Evolutionary conservation across 1,140 invertebrate genomes (phyloP).

Genomic region (Metaphire vulgaris): DNA sequence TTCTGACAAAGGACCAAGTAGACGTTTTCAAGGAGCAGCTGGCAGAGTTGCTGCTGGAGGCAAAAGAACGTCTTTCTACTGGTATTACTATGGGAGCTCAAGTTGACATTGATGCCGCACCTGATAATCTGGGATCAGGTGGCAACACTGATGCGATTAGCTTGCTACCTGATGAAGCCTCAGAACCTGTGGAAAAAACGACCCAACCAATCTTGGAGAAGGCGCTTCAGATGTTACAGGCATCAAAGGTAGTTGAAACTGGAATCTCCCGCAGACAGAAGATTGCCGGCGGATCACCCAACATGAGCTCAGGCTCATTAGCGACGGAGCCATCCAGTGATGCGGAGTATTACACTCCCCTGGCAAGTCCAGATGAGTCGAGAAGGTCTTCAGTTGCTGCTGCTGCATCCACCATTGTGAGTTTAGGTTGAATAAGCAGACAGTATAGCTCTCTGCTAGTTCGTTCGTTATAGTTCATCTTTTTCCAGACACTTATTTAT

Average conservation of each 20-base stretch:
- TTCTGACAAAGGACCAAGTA: slow-evolving; percentile 72
- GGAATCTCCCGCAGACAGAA: not conserved
- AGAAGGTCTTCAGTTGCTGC: slow-evolving; percentile 13
- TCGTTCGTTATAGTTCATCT: too few species aligned
- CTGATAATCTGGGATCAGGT: too few species aligned
- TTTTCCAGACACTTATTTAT: too few species aligned
- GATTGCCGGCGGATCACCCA: not conserved
- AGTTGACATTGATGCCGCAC: too few species aligned
- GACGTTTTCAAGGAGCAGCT: slow-evolving; percentile 74
- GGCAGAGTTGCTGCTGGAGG: slow-evolving; percentile 73
- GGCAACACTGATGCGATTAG: too few species aligned
- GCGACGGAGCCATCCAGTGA: slow-evolving; percentile 18
- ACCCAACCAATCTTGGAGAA: too few species aligned
- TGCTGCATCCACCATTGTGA: not conserved
- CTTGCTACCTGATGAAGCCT: too few species aligned
- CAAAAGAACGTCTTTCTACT: slow-evolving; percentile 69
- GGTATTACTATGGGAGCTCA: too few species aligned
- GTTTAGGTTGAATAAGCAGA: too few species aligned
- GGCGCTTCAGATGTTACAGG: not conserved
- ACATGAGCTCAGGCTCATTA: not conserved
- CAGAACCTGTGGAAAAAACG: too few species aligned
- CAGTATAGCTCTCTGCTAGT: too few species aligned
- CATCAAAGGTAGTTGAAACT: not conserved
- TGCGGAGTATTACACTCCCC: slow-evolving; percentile 17
- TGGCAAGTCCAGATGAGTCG: slow-evolving; percentile 21